phyloP scores from a whole-genome alignment of 2,888 invertebrate genomes.

The Philereme transversata region DNA sequence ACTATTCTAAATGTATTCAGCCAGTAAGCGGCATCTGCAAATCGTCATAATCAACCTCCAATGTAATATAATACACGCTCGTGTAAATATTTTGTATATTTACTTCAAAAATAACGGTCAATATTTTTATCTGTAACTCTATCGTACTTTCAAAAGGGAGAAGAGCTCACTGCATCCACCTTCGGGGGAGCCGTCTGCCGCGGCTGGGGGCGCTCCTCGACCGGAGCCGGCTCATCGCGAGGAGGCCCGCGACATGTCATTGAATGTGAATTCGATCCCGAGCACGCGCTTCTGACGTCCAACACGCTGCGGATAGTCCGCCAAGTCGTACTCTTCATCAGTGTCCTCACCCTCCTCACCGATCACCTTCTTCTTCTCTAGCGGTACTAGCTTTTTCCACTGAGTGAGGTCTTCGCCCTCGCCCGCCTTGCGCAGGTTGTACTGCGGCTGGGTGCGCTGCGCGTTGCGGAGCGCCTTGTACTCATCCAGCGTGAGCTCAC shows the following conservation, averaged over 20 bases:
- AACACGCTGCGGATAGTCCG: slow-evolving; percentile 93
- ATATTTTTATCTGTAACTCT: slow-evolving; percentile 82
- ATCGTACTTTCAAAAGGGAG: slow-evolving; percentile 76
- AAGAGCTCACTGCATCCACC: slow-evolving; percentile 85
- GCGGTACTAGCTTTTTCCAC: slow-evolving; percentile 95
- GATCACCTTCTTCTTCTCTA: slow-evolving; percentile 91
- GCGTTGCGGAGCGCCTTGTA: slow-evolving; percentile 94
- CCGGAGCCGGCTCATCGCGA: slow-evolving; percentile 59
- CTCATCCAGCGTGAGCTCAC: slow-evolving; percentile 96
- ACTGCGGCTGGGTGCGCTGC: slow-evolving; percentile 92
- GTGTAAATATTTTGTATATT: slow-evolving; percentile 84
- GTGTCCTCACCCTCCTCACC: slow-evolving; percentile 85
- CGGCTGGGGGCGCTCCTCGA: slow-evolving; percentile 66
- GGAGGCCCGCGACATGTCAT: slow-evolving; percentile 85
- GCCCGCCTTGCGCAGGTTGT: slow-evolving; percentile 96
- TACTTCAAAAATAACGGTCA: slow-evolving; percentile 84
- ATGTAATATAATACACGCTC: slow-evolving; percentile 80
- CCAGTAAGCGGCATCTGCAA: slow-evolving; percentile 46
- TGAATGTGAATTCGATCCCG: slow-evolving; percentile 95
- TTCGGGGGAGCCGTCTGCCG: slow-evolving; percentile 87
- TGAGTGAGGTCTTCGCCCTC: slow-evolving; percentile 96
- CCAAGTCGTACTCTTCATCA: slow-evolving; percentile 89
- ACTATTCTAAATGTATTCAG: slow-evolving; percentile 46
- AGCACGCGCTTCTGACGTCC: slow-evolving; percentile 93
- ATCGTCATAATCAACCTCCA: slow-evolving; percentile 43